A percentile compares a stretch with the other conserved stretches of the same genome.
Evolutionary conservation across 2,113 vertebrate species (phyloP).

Genomic region (Elephas maximus): DNA sequence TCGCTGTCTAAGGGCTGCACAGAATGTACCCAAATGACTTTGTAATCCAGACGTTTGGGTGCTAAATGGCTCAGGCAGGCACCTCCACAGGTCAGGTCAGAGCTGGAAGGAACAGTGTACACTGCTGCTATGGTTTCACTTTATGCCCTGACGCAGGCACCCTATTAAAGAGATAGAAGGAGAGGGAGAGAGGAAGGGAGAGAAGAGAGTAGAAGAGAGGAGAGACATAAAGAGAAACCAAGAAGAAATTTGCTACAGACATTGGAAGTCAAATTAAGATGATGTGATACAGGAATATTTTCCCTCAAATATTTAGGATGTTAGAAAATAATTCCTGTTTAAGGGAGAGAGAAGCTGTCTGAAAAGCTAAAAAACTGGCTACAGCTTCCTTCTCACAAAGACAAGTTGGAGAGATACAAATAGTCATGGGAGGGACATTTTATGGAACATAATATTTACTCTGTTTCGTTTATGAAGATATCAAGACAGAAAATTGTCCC

Average conservation of each 20-base stretch:
- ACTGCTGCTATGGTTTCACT: background rate
- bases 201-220: background rate
- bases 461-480: conserved; percentile 76
- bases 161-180: too few relatives aligned
- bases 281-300: background rate
- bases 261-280: background rate
- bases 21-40: conserved; percentile 26
- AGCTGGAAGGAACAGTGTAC: background rate
- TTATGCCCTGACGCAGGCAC: background rate
- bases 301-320: background rate
- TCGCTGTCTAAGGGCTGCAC: background rate
- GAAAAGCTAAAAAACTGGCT: conserved; percentile 55
- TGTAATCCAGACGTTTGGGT: conserved; percentile 46
- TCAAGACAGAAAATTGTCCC: conserved; percentile 73
- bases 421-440: conserved; percentile 73
- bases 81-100: conserved; percentile 6
- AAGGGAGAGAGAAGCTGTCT: conserved; percentile 40
- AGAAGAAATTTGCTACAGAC: background rate
- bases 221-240: background rate
- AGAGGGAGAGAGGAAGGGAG: background rate
- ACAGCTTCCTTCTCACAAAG: conserved; percentile 52
- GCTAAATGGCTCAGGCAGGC: background rate
- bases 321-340: conserved; percentile 49
- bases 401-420: conserved; percentile 62
- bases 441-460: conserved; percentile 81